Base-by-base conservation (phyloP, 2,888 invertebrate species). In the Dasypolia templi region DNA sequence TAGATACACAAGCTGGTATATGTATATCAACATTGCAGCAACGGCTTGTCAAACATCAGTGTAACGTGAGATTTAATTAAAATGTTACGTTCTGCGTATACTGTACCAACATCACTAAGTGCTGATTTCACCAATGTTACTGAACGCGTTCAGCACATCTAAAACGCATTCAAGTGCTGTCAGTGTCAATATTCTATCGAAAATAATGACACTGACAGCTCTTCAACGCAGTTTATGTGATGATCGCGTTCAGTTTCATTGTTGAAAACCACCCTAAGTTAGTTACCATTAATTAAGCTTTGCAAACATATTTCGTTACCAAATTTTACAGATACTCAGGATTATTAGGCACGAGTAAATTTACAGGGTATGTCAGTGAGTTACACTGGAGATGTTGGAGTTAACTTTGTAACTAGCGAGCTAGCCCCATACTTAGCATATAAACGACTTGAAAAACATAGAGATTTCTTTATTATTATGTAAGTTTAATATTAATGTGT, bases 21-120 rank as follows among this genome's bases (percentile, higher is more conserved):
- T 32, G 72, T 14, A 19, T 42, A 59, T 35, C 61, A 80, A 80
- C 42, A 72, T 55, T 61, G 73, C 49, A 42, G 26, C 42, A 62
- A n/a, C 42, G 42, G 17, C 61, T 56, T 62, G 61, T 73, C 81
- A 76, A 80, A 80, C 55, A 44, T 19, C 19, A 62, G 26, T 32
- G 32, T 72, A 56, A 62, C 32, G 32, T 42, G 35, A 62, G 49
- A 62, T 56, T 80, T 73, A 80, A 80, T 79, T 76, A 56, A 51
- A 80, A 56, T 29, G 14, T 61, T 14, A 79, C n/a, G 59, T 32
- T 46, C 53, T 72, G 73, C 39, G n/a, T n/a, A n/a, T n/a, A n/a
- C n/a, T n/a, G n/a, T n/a, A n/a, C n/a, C n/a, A n/a, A n/a, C n/a
- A n/a, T n/a, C n/a, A n/a, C n/a, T n/a, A n/a, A n/a, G n/a, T n/a